These are phyloP conservation scores for Aphelinus certus DNA, from an alignment of 1,140 invertebrate genomes.

Conservation along the genomic window DNA sequence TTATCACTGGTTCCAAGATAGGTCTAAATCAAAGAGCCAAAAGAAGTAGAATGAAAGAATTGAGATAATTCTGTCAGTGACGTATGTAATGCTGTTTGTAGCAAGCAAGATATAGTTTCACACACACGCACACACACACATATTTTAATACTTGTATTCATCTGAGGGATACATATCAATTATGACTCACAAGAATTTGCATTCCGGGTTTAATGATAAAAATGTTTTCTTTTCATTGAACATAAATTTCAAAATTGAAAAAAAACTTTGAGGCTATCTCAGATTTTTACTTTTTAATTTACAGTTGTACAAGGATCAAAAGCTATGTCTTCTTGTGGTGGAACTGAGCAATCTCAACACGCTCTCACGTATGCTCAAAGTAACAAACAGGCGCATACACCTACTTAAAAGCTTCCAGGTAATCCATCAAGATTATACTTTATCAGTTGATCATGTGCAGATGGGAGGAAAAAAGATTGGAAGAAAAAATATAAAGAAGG, in stretches of 20 bases:
- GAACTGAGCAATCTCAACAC: constrained; percentile 79
- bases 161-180: background rate
- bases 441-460: too few species aligned
- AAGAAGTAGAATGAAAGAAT: background rate
- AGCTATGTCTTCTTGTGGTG: constrained; percentile 69
- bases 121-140: constrained; percentile 1
- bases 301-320: constrained; percentile 73
- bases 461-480: too few species aligned
- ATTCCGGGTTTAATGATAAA: too few species aligned
- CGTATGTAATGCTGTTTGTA: constrained; percentile 19
- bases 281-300: constrained; percentile 51
- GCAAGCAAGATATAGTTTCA: constrained; percentile 22
- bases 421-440: constrained; percentile 1
- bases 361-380: constrained; percentile 77
- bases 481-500: too few species aligned
- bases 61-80: constrained; percentile 9
- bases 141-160: constrained; percentile 3
- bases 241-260: too few species aligned
- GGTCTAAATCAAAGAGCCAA: background rate
- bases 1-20: background rate
- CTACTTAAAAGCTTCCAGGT: constrained; percentile 76
- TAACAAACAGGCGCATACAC: constrained; percentile 74
- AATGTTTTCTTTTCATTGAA: too few species aligned
- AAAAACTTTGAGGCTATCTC: background rate
- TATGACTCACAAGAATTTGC: too few species aligned